A percentile compares a stretch with the other conserved stretches of the same genome.
phyloP scores from a whole-genome alignment of 1,140 invertebrate genomes.

The Papilio aristodemus region DNA sequence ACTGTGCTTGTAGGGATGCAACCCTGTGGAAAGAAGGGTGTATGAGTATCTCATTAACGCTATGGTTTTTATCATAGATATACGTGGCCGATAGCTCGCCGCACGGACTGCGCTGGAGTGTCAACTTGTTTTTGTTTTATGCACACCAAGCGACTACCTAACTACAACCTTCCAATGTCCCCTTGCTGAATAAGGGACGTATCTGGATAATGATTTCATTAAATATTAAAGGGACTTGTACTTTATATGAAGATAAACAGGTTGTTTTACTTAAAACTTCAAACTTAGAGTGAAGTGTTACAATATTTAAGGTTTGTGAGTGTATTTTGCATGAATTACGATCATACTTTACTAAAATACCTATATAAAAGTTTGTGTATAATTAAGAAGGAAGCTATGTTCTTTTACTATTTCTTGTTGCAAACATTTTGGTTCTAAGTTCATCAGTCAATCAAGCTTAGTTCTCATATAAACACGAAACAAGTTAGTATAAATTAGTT shows the following conservation, averaged over 20 bases:
- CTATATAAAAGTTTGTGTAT: no score
- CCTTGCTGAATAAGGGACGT: neutral
- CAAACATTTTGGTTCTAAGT: no score
- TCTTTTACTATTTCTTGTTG: no score
- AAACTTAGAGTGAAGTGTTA: neutral
- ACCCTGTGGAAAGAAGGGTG: slow-evolving; percentile 1
- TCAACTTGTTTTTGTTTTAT: slow-evolving; percentile 29
- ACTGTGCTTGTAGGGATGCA: neutral
- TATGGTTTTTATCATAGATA: neutral
- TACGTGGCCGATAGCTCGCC: slow-evolving; percentile 4
- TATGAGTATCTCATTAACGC: slow-evolving; percentile 13
- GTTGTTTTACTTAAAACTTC: neutral
- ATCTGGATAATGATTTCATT: slow-evolving; percentile 17
- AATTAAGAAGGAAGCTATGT: no score
- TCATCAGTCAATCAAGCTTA: no score
- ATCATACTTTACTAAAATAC: neutral
- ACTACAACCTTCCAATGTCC: neutral
- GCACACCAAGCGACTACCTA: neutral
- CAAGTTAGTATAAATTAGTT: neutral
- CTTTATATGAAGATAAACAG: neutral
- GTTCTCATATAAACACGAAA: no score
- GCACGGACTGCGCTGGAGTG: neutral
- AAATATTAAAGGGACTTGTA: slow-evolving; percentile 13
- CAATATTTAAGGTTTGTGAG: neutral
- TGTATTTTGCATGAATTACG: neutral